Conservation (phyloP, 2,113 vertebrate genomes). For the Tetraodon nigroviridis region DNA sequence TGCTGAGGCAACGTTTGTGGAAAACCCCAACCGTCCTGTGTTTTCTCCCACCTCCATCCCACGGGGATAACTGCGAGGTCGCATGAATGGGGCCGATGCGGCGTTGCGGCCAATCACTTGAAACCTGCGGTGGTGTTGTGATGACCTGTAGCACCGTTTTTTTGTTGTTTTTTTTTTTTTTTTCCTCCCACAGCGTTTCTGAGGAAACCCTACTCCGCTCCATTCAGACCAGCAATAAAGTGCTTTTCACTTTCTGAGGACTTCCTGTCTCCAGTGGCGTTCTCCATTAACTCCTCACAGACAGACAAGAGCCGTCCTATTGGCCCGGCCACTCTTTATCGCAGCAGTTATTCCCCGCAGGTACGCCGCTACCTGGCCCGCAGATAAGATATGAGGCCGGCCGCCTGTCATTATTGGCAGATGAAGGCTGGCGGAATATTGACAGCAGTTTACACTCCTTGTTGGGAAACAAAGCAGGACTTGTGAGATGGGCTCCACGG, state of each 20-base stretch:
- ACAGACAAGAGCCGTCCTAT: slow-evolving; percentile 60
- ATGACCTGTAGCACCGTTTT: slow-evolving; percentile 64
- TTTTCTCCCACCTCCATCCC: slow-evolving; percentile 34
- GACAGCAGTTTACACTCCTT: slow-evolving; percentile 57
- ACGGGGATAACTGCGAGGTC: slow-evolving; percentile 46
- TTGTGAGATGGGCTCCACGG: slow-evolving; percentile 53
- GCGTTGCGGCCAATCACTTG: slow-evolving; percentile 69
- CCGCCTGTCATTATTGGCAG: slow-evolving; percentile 60
- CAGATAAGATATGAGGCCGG: slow-evolving; percentile 69
- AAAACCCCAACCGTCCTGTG: too few relatives aligned
- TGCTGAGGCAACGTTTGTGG: slow-evolving; percentile 22
- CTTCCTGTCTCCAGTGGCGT: slow-evolving; percentile 76
- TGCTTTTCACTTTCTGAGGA: slow-evolving; percentile 73
- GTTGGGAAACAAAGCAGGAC: slow-evolving; percentile 68
- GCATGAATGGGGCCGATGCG: slow-evolving; percentile 56
- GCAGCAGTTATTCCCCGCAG: slow-evolving; percentile 59
- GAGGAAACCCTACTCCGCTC: slow-evolving; percentile 62
- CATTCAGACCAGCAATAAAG: slow-evolving; percentile 73
- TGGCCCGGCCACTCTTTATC: slow-evolving; percentile 63
- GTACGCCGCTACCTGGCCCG: slow-evolving; percentile 52
- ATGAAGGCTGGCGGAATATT: slow-evolving; percentile 66
- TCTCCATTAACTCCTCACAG: slow-evolving; percentile 68
- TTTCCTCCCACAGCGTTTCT: slow-evolving; percentile 54
- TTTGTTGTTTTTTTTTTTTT: slow-evolving; percentile 1
- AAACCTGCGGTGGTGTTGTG: slow-evolving; percentile 57